These are phyloP conservation scores for Drosophila hawaiiensis DNA, from an alignment of 2,888 invertebrate species.

Conservation along the genomic window DNA sequence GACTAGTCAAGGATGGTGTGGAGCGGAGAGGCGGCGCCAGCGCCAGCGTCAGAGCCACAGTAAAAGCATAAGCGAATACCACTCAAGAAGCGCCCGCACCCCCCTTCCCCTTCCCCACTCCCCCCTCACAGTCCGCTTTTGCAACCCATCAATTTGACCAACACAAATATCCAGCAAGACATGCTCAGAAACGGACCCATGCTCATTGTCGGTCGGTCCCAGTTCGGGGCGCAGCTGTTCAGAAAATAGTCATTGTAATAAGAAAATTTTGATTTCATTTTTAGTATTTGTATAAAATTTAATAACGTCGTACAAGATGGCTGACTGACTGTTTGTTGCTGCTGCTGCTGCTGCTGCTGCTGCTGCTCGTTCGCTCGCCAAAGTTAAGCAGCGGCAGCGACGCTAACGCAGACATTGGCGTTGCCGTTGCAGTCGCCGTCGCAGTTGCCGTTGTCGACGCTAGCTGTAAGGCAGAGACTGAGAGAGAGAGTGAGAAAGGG, in stretches of 20 bases:
- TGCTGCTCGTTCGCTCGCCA: conserved; percentile 32
- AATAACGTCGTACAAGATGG: conserved; percentile 81
- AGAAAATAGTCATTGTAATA: conserved; percentile 81
- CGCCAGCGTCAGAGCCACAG: neutral
- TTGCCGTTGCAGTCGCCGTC: conserved; percentile 12
- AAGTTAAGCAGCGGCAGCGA: conserved; percentile 51
- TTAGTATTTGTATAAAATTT: conserved; percentile 82
- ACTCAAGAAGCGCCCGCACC: conserved; percentile 17
- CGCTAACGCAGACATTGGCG: conserved; percentile 14
- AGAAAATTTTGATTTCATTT: conserved; percentile 83
- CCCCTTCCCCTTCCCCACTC: neutral
- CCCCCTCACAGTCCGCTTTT: neutral
- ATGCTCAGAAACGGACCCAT: conserved; percentile 25
- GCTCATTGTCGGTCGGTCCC: conserved; percentile 47
- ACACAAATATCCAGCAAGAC: conserved; percentile 27
- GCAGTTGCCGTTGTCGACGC: conserved; percentile 16
- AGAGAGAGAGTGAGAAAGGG: no score
- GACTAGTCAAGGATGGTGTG: conserved; percentile 8
- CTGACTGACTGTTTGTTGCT: conserved; percentile 63
- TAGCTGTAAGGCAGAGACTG: conserved; percentile 1
- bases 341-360: conserved; percentile 28
- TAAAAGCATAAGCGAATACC: conserved; percentile 15
- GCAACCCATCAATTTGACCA: conserved; percentile 13
- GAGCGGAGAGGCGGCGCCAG: neutral
- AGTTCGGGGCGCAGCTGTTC: conserved; percentile 57